A percentile compares a stretch with the other conserved stretches of the same genome.
Conservation (phyloP, 2,113 vertebrate species). For the Menidia beryllina region DNA sequence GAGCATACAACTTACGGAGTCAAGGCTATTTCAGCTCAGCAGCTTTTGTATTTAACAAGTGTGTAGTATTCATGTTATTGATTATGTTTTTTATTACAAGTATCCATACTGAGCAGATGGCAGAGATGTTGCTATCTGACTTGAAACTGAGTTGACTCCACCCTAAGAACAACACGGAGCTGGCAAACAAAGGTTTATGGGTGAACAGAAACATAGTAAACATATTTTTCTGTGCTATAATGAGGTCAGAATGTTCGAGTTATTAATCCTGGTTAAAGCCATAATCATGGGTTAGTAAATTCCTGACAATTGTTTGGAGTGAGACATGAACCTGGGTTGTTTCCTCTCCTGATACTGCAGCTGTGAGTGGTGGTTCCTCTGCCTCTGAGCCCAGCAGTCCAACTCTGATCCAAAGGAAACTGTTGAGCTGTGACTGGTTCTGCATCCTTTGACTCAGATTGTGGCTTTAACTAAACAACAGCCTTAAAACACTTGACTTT, state of each 20-base stretch:
- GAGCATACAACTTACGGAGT: slow-evolving; percentile 41
- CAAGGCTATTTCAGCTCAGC: slow-evolving; percentile 38
- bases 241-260: slow-evolving; percentile 71
- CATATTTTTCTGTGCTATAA: slow-evolving; percentile 56
- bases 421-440: slow-evolving; percentile 45
- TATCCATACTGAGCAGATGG: not conserved
- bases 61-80: not conserved
- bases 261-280: slow-evolving; percentile 70
- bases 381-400: slow-evolving; percentile 22
- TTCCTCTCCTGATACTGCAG: slow-evolving; percentile 21
- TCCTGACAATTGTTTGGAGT: slow-evolving; percentile 46
- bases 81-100: slow-evolving; percentile 13
- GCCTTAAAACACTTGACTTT: slow-evolving; percentile 74
- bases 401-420: slow-evolving; percentile 22
- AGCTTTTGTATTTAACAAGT: slow-evolving; percentile 27
- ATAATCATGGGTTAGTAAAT: slow-evolving; percentile 61
- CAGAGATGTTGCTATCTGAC: slow-evolving; percentile 27
- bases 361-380: slow-evolving; percentile 19
- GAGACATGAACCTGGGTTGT: not conserved
- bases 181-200: slow-evolving; percentile 27
- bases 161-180: slow-evolving; percentile 37
- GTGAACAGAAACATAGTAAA: slow-evolving; percentile 65
- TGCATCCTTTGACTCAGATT: slow-evolving; percentile 56
- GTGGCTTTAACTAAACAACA: slow-evolving; percentile 77
- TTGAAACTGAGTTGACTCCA: slow-evolving; percentile 40